A percentile compares a stretch with the other conserved stretches of the same genome.
These are phyloP conservation scores for Dermatemys mawii DNA, from an alignment of 2,113 vertebrate genomes.

Conservation along the genomic window DNA sequence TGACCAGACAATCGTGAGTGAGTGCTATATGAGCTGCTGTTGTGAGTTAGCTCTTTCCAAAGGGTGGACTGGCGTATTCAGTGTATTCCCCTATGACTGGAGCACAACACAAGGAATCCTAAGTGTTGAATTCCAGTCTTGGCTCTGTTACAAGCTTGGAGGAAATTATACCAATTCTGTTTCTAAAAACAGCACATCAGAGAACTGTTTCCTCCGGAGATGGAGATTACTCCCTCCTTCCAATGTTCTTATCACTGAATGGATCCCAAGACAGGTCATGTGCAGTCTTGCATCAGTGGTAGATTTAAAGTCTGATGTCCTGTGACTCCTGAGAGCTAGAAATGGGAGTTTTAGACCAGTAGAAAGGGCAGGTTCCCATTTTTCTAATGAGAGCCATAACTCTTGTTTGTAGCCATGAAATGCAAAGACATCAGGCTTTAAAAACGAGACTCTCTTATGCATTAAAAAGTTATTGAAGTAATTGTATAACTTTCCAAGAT, in stretches of 20 bases:
- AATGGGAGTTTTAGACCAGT: not conserved
- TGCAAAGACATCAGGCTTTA: accelerated
- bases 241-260: not conserved
- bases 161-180: not conserved
- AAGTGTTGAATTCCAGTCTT: not conserved
- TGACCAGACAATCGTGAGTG: not conserved
- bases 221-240: not conserved
- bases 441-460: accelerated
- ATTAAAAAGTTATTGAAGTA: not conserved
- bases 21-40: not conserved
- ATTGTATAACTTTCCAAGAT: not conserved
- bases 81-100: not conserved
- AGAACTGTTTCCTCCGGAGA: not conserved
- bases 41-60: not conserved
- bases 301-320: not conserved
- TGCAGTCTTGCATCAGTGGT: not conserved
- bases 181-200: not conserved
- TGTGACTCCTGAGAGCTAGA: not conserved
- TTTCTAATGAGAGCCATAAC: not conserved
- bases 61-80: not conserved
- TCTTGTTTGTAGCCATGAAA: not conserved
- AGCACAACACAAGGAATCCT: not conserved
- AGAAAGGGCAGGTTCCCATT: not conserved
- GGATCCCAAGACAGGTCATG: not conserved
- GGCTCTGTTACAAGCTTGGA: not conserved